Evolutionary conservation across 2,113 vertebrate species (phyloP).

Genomic region (Labeo catla): DNA sequence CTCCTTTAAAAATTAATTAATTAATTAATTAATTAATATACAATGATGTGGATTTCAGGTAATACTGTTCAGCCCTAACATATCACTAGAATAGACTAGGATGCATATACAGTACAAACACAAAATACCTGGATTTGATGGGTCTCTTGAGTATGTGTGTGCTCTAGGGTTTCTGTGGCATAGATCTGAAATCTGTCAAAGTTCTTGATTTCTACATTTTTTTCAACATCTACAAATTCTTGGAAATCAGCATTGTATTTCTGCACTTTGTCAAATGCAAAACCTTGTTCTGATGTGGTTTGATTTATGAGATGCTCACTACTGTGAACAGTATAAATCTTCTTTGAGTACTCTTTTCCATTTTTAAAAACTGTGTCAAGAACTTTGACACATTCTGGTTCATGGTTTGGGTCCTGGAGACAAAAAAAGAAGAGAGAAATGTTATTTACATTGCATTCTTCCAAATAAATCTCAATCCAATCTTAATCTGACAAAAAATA

Average conservation of each 20-base stretch:
- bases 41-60: neutral
- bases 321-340: neutral
- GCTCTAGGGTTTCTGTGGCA: neutral
- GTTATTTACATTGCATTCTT: neutral
- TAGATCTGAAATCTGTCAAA: neutral
- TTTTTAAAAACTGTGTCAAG: neutral
- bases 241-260: neutral
- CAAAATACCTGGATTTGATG: neutral
- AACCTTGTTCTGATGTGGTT: neutral
- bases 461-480: no score
- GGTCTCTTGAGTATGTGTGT: neutral
- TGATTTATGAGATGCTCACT: neutral
- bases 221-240: neutral
- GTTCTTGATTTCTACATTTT: neutral
- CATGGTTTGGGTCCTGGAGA: neutral
- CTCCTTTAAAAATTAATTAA: no score
- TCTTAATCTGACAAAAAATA: no score
- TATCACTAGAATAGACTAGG: neutral
- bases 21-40: no score
- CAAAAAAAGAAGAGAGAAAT: neutral
- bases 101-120: neutral
- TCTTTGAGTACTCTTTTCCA: neutral
- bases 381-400: neutral
- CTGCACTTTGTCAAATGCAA: neutral
- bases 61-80: neutral